Percentiles rank a stretch among this genome's conserved stretches.
Evolutionary conservation across 2,888 invertebrate species (phyloP).

Genomic region (Hypomecis punctinalis): DNA sequence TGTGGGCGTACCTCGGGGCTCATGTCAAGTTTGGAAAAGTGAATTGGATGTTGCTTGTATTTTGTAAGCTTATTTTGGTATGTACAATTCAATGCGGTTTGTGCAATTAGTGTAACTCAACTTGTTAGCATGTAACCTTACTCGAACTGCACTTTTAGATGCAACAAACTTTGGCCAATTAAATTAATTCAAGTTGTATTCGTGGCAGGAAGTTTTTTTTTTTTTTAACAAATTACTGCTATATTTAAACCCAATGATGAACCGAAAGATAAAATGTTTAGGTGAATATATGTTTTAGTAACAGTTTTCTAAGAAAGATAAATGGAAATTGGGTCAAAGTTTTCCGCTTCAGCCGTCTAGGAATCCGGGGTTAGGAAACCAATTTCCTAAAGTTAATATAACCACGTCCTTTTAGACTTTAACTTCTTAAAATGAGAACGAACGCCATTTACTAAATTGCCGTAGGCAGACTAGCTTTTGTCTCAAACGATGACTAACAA

Average conservation of each 20-base stretch:
- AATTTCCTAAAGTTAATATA: too few species aligned
- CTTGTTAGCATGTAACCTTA: not conserved
- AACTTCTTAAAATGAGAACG: not conserved
- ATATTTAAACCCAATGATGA: too few species aligned
- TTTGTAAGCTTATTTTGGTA: not conserved
- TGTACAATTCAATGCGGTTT: not conserved
- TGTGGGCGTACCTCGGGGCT: conserved; percentile 23
- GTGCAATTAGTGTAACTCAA: not conserved
- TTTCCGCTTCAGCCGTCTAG: too few species aligned
- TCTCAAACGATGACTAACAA: conserved; percentile 37
- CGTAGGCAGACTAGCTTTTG: conserved; percentile 23
- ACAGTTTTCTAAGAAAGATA: too few species aligned
- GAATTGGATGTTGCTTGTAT: conserved; percentile 1
- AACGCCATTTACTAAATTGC: not conserved
- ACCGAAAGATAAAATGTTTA: too few species aligned
- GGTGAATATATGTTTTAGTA: too few species aligned
- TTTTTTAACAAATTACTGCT: too few species aligned
- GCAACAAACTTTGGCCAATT: not conserved
- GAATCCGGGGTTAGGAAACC: too few species aligned
- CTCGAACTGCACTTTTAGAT: not conserved
- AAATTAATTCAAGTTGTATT: not conserved
- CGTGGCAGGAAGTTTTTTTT: not conserved
- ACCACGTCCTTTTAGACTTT: too few species aligned
- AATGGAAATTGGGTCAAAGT: too few species aligned
- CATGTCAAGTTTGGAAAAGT: conserved; percentile 5